A percentile compares a stretch with the other conserved stretches of the same genome.
Evolutionary conservation across 2,888 invertebrate genomes (phyloP).

Genomic region (Eumerus sabulonum): DNA sequence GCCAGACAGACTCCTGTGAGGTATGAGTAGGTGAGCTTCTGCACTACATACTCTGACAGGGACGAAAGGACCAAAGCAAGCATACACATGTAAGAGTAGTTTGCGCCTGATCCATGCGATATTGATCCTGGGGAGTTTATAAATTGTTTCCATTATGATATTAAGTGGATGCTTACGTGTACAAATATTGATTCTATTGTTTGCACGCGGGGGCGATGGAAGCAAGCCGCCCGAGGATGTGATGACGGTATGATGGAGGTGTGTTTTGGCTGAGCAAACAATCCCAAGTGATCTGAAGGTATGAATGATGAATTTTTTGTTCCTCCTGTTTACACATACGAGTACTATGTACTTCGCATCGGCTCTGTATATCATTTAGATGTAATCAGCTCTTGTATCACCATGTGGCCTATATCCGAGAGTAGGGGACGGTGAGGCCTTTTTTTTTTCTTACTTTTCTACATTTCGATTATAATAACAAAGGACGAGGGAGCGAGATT

Average conservation of each 20-base stretch:
- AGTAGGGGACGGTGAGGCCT: too few species aligned
- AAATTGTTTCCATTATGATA: constrained; percentile 44
- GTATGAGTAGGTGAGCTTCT: neutral
- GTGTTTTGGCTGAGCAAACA: constrained; percentile 1
- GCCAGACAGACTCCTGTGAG: constrained; percentile 20
- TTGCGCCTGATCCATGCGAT: neutral
- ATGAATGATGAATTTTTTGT: constrained; percentile 20
- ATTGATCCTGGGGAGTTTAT: constrained; percentile 41
- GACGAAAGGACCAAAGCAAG: too few species aligned
- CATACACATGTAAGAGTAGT: too few species aligned
- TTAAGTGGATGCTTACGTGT: constrained; percentile 51
- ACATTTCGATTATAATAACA: too few species aligned
- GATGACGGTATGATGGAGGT: neutral
- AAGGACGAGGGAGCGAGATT: too few species aligned
- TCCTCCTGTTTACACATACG: neutral
- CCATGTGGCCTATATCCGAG: too few species aligned
- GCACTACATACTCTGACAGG: neutral
- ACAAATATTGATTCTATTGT: constrained; percentile 40
- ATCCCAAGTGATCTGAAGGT: constrained; percentile 6
- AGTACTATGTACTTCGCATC: too few species aligned
- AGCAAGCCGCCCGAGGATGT: too few species aligned
- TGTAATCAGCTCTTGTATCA: constrained; percentile 10
- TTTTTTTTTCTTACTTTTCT: too few species aligned
- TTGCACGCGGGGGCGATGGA: too few species aligned
- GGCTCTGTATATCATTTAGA: constrained; percentile 12